Base-by-base conservation (phyloP, 2,888 invertebrate species). In the Tupiocoris notatus region DNA sequence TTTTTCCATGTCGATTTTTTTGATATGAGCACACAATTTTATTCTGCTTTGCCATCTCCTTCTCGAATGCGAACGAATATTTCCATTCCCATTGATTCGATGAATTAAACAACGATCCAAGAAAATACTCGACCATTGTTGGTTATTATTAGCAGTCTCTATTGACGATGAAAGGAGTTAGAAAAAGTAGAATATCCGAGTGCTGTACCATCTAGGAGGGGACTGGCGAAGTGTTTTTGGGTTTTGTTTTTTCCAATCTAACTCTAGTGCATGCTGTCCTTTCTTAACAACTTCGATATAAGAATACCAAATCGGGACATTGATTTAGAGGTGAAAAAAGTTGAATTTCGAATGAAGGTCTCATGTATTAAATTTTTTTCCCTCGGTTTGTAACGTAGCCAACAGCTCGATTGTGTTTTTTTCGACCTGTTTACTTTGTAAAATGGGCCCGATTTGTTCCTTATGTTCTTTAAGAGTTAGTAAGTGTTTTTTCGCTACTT, bases 401-500 rank as follows among this genome's bases (percentile, higher is more conserved):
- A 39, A 39, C 39, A 39, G 39, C 39, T 39, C 39, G 39, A 39
- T 7, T 12, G 39, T 39, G 39, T 39, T 39, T 39, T 39, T 39
- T 39, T 39, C 39, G 3, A 12, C 12, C 39, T 39, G 6, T 39
- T 39, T 39, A 39, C 39, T 39, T 39, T 39, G 39, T 39, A 39
- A 39, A 39, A 39, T 20, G 20, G 57, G 54, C 63, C 73, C 73
- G 73, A 73, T 73, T 73, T 73, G 61, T 24, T 22, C 17, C 16
- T 24, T 61, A 58, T 59, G 23, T 68, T 70, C 6, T n/a, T 70
- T 23, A 70, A 62, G 54, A 62, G 64, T 73, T 73, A 73, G 73
- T 73, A 73, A 73, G 73, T 73, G 73, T 73, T 73, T 73, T 73
- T 73, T 64, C 39, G 62, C 73, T 73, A 62, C 70, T 70, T 70